phyloP scores from a whole-genome alignment of 2,113 vertebrate genomes.

The Poeciliopsis retropinna region DNA sequence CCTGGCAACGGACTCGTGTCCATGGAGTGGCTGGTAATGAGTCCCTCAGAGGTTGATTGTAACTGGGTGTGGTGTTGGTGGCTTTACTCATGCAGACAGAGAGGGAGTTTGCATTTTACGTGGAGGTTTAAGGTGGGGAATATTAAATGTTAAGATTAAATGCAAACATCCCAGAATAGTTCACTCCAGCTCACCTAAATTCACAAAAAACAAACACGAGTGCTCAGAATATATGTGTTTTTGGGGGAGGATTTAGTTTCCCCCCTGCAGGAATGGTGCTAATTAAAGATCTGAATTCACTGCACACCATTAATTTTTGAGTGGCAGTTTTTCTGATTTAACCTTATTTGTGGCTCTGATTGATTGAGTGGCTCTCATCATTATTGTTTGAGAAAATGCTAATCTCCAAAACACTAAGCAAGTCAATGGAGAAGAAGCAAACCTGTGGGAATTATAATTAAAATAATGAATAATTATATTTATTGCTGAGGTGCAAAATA shows the following conservation, averaged over 20 bases:
- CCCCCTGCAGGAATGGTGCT: slow-evolving; percentile 12
- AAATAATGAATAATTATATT: not conserved
- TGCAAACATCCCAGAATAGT: not conserved
- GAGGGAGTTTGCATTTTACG: not conserved
- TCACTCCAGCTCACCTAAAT: not conserved
- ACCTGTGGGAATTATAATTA: not conserved
- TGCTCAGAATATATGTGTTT: slow-evolving; percentile 11
- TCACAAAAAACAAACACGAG: not conserved
- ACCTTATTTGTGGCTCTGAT: slow-evolving; percentile 25
- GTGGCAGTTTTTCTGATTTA: not conserved
- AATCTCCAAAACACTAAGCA: not conserved
- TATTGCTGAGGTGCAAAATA: not conserved
- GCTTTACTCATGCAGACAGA: not conserved
- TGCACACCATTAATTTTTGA: slow-evolving; percentile 25
- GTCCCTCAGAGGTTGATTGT: slow-evolving; percentile 60
- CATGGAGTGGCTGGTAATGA: slow-evolving; percentile 64
- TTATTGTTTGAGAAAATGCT: not conserved
- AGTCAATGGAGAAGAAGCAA: not conserved
- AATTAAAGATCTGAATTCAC: slow-evolving; percentile 13
- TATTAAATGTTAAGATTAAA: not conserved
- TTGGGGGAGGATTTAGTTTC: not conserved
- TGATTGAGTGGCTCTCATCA: slow-evolving; percentile 1
- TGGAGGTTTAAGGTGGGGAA: slow-evolving; percentile 18
- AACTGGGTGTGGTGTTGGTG: slow-evolving; percentile 36
- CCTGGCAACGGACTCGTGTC: slow-evolving; percentile 58